Conservation (phyloP, 2,888 invertebrate species). For the Ischnus inquisitorius region DNA sequence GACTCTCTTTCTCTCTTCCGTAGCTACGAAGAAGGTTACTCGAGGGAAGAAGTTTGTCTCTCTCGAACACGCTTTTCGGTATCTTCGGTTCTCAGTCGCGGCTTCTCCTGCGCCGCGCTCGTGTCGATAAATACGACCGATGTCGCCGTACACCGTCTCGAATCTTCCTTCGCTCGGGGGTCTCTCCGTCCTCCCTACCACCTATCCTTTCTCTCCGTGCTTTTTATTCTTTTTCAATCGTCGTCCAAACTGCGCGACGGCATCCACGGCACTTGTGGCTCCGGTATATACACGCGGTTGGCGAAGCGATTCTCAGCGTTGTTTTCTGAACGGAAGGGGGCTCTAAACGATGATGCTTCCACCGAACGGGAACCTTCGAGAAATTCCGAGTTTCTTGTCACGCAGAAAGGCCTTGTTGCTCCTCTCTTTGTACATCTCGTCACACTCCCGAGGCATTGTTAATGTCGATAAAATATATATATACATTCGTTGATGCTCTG, state of each 20-base stretch:
- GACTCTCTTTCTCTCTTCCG: conserved; percentile 1
- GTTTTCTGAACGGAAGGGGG: conserved; percentile 65
- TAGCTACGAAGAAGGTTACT: conserved; percentile 54
- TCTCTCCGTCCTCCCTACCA: background rate
- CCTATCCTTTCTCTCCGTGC: conserved; percentile 36
- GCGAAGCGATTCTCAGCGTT: conserved; percentile 55
- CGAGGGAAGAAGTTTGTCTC: conserved; percentile 38
- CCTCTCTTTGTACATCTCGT: conserved; percentile 48
- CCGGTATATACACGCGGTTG: conserved; percentile 13
- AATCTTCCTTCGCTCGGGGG: conserved; percentile 48
- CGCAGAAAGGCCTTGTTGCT: conserved; percentile 55
- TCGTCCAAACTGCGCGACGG: conserved; percentile 75
- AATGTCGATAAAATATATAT: conserved; percentile 60
- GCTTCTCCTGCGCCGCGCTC: conserved; percentile 62
- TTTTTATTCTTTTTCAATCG: conserved; percentile 63
- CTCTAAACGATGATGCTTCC: conserved; percentile 37
- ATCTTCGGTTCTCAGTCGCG: conserved; percentile 43
- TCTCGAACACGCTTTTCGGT: conserved; percentile 48
- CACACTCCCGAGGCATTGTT: conserved; percentile 54
- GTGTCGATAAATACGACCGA: conserved; percentile 81
- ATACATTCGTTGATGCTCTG: conserved; percentile 21
- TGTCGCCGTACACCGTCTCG: conserved; percentile 73
- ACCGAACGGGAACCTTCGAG: conserved; percentile 48
- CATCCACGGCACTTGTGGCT: conserved; percentile 73
- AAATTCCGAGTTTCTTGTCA: conserved; percentile 77